Evolutionary conservation across 2,797 vertebrate species (phyloP).

Genomic region (Sebastolobus altivelis): DNA sequence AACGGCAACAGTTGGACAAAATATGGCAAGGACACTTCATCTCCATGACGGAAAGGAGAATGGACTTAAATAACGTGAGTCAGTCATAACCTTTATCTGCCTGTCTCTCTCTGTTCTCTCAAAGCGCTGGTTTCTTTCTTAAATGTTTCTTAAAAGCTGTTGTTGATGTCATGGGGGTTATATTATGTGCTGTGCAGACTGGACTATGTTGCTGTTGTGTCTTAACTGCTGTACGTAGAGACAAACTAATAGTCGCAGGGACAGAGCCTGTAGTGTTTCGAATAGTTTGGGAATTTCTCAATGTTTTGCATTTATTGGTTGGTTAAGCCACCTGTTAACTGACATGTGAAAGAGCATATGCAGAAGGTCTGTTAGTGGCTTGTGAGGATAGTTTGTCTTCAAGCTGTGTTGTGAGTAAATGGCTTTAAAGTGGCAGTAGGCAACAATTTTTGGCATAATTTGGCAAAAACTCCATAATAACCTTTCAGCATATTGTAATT

Average conservation of each 20-base stretch:
- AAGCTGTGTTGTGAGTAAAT: not conserved
- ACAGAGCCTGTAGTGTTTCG: not conserved
- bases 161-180: not conserved
- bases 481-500: too few relatives aligned
- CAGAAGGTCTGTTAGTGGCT: too few relatives aligned
- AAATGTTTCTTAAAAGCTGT: not conserved
- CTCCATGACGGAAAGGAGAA: not conserved
- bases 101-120: not conserved
- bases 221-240: not conserved
- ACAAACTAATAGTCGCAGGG: too few relatives aligned
- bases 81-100: not conserved
- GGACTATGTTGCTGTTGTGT: not conserved
- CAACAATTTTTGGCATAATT: too few relatives aligned
- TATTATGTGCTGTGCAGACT: not conserved
- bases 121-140: not conserved
- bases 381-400: too few relatives aligned
- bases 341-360: not conserved
- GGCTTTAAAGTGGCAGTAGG: too few relatives aligned
- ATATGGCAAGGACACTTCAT: not conserved
- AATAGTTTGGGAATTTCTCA: not conserved
- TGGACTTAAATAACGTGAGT: slow-evolving; percentile 6
- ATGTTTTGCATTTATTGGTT: not conserved
- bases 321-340: not conserved
- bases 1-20: not conserved
- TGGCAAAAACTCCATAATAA: too few relatives aligned